Percentiles rank a stretch among this genome's conserved stretches.
These are phyloP conservation scores for Onychomys torridus DNA, from an alignment of 2,797 vertebrate genomes.

Conservation along the genomic window DNA sequence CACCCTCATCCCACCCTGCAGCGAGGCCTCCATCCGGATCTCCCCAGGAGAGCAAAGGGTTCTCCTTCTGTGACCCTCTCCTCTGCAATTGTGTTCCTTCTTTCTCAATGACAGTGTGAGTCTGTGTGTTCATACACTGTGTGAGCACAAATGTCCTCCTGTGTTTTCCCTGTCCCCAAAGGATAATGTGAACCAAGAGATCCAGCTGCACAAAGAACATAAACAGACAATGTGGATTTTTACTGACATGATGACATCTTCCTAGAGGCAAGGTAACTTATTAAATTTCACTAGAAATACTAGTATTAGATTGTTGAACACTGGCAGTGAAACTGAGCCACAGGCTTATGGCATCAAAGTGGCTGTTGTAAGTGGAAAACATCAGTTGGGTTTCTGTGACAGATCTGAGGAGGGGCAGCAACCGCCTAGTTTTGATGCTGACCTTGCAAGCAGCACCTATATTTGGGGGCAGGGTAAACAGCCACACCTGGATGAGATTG, in stretches of 20 bases:
- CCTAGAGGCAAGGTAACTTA: constrained; percentile 28
- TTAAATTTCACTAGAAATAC: constrained; percentile 31
- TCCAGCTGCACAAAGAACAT: neutral
- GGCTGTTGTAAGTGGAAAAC: neutral
- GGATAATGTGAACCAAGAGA: neutral
- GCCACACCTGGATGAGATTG: neutral
- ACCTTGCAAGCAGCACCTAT: neutral
- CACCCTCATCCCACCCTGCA: neutral
- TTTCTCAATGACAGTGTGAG: neutral
- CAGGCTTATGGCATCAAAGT: neutral
- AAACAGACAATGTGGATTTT: constrained; percentile 2
- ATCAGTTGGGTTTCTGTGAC: neutral
- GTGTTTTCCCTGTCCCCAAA: neutral
- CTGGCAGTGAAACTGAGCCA: neutral
- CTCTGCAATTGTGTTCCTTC: neutral
- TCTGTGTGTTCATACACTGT: neutral
- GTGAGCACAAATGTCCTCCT: neutral
- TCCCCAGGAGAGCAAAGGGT: neutral
- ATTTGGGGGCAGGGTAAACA: constrained; percentile 7
- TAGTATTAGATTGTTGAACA: neutral
- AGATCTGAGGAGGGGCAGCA: neutral
- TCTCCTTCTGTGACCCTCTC: neutral
- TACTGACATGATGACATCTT: constrained; percentile 43
- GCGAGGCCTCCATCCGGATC: neutral
- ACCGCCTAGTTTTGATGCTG: neutral